phyloP scores from a whole-genome alignment of 2,113 vertebrate species.

The Triplophysa dalaica region DNA sequence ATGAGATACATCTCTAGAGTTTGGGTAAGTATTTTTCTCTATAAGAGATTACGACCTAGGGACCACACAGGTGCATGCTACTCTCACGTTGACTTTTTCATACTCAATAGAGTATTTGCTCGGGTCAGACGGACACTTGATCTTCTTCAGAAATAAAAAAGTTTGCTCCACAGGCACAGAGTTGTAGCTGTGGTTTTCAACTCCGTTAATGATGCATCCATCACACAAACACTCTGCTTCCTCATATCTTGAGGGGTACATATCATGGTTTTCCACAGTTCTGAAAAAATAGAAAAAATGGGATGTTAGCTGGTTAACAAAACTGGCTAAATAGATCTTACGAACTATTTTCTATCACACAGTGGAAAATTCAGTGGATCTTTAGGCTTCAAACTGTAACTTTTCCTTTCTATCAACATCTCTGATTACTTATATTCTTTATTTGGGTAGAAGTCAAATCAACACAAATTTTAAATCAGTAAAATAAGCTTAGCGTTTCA shows the following conservation, averaged over 20 bases:
- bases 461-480: no score
- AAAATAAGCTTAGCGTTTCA: no score
- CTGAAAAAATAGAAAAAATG: conserved; percentile 58
- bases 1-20: conserved; percentile 49
- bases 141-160: conserved; percentile 75
- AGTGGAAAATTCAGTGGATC: no score
- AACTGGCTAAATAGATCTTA: not conserved
- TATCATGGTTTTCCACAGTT: conserved; percentile 56
- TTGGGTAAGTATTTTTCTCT: conserved; percentile 34
- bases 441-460: no score
- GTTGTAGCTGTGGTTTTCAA: conserved; percentile 71
- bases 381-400: no score
- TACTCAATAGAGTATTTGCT: conserved; percentile 63
- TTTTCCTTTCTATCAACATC: no score
- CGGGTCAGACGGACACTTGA: conserved; percentile 39
- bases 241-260: conserved; percentile 72
- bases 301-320: not conserved
- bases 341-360: no score
- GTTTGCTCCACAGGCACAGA: conserved; percentile 72
- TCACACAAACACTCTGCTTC: conserved; percentile 82
- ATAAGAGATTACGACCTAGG: conserved; percentile 49
- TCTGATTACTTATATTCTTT: no score
- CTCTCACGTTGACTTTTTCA: conserved; percentile 66
- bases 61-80: conserved; percentile 83
- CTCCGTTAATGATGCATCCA: conserved; percentile 76